These are phyloP conservation scores for Apotomis capreana DNA, from an alignment of 2,888 invertebrate species.

Conservation along the genomic window DNA sequence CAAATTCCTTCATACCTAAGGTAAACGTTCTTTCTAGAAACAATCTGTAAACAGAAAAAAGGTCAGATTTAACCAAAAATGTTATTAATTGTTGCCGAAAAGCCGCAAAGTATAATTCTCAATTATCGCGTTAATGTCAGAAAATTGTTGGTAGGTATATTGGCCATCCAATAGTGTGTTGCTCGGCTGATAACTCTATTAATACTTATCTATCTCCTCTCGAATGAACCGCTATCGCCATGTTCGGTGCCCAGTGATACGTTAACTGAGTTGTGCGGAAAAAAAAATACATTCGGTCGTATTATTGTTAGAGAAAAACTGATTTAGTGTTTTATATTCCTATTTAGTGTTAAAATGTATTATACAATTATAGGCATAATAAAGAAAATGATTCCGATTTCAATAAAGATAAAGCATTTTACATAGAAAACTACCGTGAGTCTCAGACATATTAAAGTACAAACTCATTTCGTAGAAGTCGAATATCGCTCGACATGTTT, in stretches of 20 bases:
- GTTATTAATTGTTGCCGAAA: conserved; percentile 1
- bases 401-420: too few relatives aligned
- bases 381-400: too few relatives aligned
- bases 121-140: conserved; percentile 46
- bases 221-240: conserved; percentile 60
- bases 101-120: conserved; percentile 33
- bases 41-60: neutral
- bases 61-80: neutral
- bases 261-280: neutral
- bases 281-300: neutral
- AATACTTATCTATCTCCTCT: conserved; percentile 65
- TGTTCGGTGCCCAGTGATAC: conserved; percentile 51
- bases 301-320: too few relatives aligned
- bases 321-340: too few relatives aligned
- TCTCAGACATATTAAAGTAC: too few relatives aligned
- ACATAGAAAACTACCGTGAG: too few relatives aligned
- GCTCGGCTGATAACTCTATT: conserved; percentile 78
- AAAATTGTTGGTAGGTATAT: conserved; percentile 50
- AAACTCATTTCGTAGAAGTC: too few relatives aligned
- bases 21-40: neutral
- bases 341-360: too few relatives aligned
- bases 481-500: too few relatives aligned
- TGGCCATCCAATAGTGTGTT: conserved; percentile 62
- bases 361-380: too few relatives aligned
- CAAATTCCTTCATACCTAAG: conserved; percentile 6